Base-by-base conservation (phyloP, 2,888 invertebrate species). In the Platycheirus rosarum region DNA sequence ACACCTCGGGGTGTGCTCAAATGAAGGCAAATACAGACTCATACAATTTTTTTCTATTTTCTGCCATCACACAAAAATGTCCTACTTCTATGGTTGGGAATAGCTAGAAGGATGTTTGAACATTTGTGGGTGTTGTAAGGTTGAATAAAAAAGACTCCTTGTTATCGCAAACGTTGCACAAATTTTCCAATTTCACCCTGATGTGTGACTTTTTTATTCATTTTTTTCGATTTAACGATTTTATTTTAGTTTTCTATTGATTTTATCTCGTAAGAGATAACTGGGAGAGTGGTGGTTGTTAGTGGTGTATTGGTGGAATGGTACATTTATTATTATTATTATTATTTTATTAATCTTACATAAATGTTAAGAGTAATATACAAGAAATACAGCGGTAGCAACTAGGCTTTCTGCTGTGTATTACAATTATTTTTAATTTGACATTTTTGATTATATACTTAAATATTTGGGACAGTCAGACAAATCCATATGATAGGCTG, bases 91-190 rank as follows among this genome's bases (percentile, higher is more conserved):
- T 35, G 2, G 35, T 3, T 9, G 35, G 35, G n/a, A 9, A 51
- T 23, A 70, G 51, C 70, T 70, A 60, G 65, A 62, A 65, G 46
- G 70, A 51, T 48, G 35, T 23, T 69, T 35, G 42, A 49, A 20
- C 35, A 23, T 75, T 70, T 42, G 40, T 46, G 60, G 18, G 2
- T 13, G 65, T 26, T 13, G 14, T 37, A 32, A 14, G 32, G 20
- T 60, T 13, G 26, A 51, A 53, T 49, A 65, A 23, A 69, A 82
- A 68, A 55, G 69, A 57, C 55, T 68, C 35, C 66, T 49, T 68
- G 80, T 82, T 76, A 82, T 82, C 80, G 80, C 80, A 76, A 82
- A 82, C 76, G 76, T 46, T 76, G 80, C 80, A 82, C 80, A 82
- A 82, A 82, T 82, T 82, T 82, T 71, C 76, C 80, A 76, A 82